These are phyloP conservation scores for Sicus ferrugineus DNA, from an alignment of 2,888 invertebrate species.

Conservation along the genomic window DNA sequence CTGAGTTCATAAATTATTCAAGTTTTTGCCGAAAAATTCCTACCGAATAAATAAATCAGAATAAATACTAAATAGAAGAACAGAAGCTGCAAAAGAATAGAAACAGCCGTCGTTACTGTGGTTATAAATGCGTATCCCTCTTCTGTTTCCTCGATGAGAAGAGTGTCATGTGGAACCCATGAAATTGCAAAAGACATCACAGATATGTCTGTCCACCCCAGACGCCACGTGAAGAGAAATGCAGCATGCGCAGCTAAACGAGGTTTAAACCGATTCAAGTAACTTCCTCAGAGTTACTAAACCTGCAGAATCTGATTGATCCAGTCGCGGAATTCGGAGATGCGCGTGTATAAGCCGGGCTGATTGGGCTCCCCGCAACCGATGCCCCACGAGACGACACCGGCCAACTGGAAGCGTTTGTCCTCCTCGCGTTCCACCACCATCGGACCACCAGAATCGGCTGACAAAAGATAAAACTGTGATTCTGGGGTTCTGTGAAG, in stretches of 20 bases:
- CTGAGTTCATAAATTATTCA: too few relatives aligned
- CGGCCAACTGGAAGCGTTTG: constrained; percentile 84
- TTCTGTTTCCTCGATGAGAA: neutral
- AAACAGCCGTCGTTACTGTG: constrained; percentile 59
- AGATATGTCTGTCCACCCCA: too few relatives aligned
- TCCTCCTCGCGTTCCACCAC: constrained; percentile 80
- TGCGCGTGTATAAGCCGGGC: constrained; percentile 91
- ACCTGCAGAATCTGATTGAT: constrained; percentile 87
- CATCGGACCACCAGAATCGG: constrained; percentile 93
- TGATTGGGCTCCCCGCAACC: constrained; percentile 92
- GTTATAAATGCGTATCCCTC: constrained; percentile 47
- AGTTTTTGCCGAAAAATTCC: too few relatives aligned
- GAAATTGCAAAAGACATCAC: too few relatives aligned
- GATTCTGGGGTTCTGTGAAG: too few relatives aligned
- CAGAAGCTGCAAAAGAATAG: too few relatives aligned
- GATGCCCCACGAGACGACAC: constrained; percentile 91
- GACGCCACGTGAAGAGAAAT: too few relatives aligned
- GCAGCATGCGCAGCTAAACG: too few relatives aligned
- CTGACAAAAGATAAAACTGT: constrained; percentile 66
- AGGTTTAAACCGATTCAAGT: neutral
- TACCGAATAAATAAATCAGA: too few relatives aligned
- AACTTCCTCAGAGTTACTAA: constrained; percentile 42
- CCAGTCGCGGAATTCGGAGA: constrained; percentile 92
- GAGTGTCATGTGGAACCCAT: constrained; percentile 55
- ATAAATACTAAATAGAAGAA: too few relatives aligned